Percentiles rank a stretch among this genome's conserved stretches.
Evolutionary conservation across 1,140 invertebrate species (phyloP).

Genomic region (Bradynema listronoti): DNA sequence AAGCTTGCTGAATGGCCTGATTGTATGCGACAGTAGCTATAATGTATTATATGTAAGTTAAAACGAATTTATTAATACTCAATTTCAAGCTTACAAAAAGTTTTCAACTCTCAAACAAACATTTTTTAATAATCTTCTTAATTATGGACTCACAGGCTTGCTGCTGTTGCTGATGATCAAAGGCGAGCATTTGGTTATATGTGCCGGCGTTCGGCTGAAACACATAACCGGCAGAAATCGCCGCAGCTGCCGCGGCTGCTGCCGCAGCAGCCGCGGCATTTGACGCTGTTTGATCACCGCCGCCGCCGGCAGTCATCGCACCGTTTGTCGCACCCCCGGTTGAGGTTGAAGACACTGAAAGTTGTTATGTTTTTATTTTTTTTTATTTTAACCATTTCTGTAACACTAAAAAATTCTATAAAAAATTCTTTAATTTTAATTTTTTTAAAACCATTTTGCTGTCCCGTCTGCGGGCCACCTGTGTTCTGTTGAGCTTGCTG

Average conservation of each 20-base stretch:
- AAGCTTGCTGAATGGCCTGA: slow-evolving; percentile 81
- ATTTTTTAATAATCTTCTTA: background rate
- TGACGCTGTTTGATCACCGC: no score
- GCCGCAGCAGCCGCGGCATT: background rate
- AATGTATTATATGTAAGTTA: slow-evolving; percentile 3
- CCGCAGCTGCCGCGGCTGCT: background rate
- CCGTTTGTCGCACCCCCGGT: background rate
- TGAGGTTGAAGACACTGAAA: background rate
- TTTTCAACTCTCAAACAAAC: background rate
- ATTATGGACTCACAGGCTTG: slow-evolving; percentile 26
- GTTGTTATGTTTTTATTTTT: no score
- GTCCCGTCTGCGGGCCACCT: background rate
- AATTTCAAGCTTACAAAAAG: slow-evolving; percentile 16
- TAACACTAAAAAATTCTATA: background rate
- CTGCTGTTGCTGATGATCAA: slow-evolving; percentile 30
- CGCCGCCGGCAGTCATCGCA: no score
- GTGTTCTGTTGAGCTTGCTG: slow-evolving; percentile 16
- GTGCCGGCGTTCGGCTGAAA: slow-evolving; percentile 3
- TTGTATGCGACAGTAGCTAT: slow-evolving; percentile 82
- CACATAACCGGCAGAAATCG: slow-evolving; percentile 3
- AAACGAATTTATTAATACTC: background rate
- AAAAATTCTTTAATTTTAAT: no score
- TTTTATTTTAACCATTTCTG: background rate
- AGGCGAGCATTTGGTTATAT: slow-evolving; percentile 31
- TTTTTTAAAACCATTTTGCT: no score